These are phyloP conservation scores for Xenops minutus DNA, from an alignment of 2,797 vertebrate genomes.

Conservation along the genomic window DNA sequence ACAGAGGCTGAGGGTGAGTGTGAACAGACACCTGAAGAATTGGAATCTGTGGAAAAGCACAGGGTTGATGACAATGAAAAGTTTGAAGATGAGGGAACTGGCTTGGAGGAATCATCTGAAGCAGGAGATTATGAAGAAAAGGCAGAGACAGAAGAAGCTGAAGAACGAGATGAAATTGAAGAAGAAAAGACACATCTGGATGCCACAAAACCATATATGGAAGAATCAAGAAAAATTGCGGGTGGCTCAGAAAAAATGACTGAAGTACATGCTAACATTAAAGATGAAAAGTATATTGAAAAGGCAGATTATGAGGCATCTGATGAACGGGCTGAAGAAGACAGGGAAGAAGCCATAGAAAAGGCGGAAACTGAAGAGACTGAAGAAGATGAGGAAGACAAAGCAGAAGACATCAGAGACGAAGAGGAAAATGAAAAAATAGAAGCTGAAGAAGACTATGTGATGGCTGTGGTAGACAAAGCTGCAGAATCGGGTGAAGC, in stretches of 20 bases:
- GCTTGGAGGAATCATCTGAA: constrained; percentile 89
- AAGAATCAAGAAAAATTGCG: constrained; percentile 30
- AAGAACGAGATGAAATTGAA: constrained; percentile 79
- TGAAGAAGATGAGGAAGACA: constrained; percentile 77
- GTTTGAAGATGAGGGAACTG: constrained; percentile 93
- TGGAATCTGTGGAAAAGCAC: constrained; percentile 82
- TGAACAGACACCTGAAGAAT: constrained; percentile 88
- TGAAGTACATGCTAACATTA: constrained; percentile 48
- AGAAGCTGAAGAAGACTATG: constrained; percentile 71
- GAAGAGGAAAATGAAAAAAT: constrained; percentile 70
- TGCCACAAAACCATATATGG: background rate
- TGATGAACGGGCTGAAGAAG: constrained; percentile 72
- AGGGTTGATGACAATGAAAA: constrained; percentile 84
- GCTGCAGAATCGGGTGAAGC: constrained; percentile 65
- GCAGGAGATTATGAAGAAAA: constrained; percentile 92
- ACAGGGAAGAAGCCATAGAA: constrained; percentile 75
- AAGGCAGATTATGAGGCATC: constrained; percentile 71
- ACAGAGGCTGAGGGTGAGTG: constrained; percentile 89
- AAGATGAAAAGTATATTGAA: constrained; percentile 49
- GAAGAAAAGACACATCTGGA: constrained; percentile 56
- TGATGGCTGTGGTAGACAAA: constrained; percentile 78
- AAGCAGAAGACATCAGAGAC: constrained; percentile 70
- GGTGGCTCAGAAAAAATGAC: constrained; percentile 54
- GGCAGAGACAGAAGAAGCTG: constrained; percentile 88
- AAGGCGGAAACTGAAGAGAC: constrained; percentile 74